These are phyloP conservation scores for Nothoprocta perdicaria DNA, from an alignment of 2,113 vertebrate species.

Conservation along the genomic window DNA sequence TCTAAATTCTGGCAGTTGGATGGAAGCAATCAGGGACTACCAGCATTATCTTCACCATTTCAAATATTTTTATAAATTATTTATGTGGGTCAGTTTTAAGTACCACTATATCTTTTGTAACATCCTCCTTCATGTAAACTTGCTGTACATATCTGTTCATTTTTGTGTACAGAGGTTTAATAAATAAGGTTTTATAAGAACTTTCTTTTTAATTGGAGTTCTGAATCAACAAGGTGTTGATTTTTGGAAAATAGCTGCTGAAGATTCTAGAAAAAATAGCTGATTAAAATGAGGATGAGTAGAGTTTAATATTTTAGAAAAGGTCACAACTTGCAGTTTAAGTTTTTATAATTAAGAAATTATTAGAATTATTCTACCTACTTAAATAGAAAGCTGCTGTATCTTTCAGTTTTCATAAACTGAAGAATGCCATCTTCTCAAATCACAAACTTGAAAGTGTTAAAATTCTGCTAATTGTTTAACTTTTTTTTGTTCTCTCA, in stretches of 20 bases:
- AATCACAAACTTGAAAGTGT: background rate
- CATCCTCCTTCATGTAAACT: conserved; percentile 66
- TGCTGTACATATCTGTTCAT: conserved; percentile 70
- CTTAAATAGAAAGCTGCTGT: background rate
- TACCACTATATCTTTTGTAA: conserved; percentile 77
- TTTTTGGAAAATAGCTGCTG: background rate
- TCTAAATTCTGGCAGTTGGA: conserved; percentile 57
- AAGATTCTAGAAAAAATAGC: background rate
- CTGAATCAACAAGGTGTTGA: background rate
- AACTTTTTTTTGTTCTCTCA: background rate
- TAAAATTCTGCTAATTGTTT: background rate
- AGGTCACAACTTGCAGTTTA: background rate
- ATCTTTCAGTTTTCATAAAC: background rate
- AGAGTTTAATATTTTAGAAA: background rate
- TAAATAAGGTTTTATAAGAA: conserved; percentile 77
- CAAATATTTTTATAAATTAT: conserved; percentile 80
- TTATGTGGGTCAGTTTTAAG: conserved; percentile 75
- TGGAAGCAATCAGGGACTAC: conserved; percentile 72
- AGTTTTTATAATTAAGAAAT: background rate
- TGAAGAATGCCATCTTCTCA: background rate
- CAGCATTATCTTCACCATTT: conserved; percentile 65
- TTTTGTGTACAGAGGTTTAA: conserved; percentile 80
- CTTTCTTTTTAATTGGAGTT: background rate
- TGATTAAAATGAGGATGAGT: background rate
- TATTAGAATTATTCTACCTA: background rate